Conservation (phyloP, 2,797 vertebrate species). For the Chlorospingus semifuscus region DNA sequence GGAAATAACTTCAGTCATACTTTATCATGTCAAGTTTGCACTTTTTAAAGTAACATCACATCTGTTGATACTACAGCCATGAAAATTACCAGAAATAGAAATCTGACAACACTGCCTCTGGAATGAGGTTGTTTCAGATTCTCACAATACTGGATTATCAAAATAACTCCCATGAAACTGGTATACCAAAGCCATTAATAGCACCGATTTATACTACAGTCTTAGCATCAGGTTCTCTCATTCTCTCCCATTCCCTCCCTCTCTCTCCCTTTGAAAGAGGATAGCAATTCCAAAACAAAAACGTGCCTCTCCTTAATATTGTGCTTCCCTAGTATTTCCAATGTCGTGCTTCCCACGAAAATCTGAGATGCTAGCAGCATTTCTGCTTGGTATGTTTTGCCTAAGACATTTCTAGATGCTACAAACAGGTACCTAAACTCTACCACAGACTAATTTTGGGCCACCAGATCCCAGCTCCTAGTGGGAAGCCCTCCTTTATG, state of each 20-base stretch:
- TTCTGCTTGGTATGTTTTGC: background rate
- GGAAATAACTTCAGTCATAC: background rate
- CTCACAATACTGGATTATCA: slow-evolving; percentile 59
- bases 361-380: background rate
- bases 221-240: slow-evolving; percentile 19
- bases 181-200: slow-evolving; percentile 66
- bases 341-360: background rate
- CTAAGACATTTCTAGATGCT: background rate
- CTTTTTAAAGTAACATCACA: slow-evolving; percentile 17
- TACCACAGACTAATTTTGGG: background rate
- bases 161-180: slow-evolving; percentile 61
- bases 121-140: slow-evolving; percentile 61
- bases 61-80: slow-evolving; percentile 12
- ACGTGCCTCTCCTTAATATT: background rate
- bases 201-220: slow-evolving; percentile 32
- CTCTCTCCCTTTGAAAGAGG: background rate
- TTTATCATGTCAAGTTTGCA: background rate
- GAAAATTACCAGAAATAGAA: slow-evolving; percentile 52
- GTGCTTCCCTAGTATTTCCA: background rate
- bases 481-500: background rate
- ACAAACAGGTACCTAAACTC: background rate
- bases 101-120: slow-evolving; percentile 40
- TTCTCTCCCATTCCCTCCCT: background rate
- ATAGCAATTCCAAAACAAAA: slow-evolving; percentile 2
- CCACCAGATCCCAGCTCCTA: background rate